Base-by-base conservation (phyloP, 37 sponge, comb jelly and placozoan genomes). In the Axinella damicornis region DNA sequence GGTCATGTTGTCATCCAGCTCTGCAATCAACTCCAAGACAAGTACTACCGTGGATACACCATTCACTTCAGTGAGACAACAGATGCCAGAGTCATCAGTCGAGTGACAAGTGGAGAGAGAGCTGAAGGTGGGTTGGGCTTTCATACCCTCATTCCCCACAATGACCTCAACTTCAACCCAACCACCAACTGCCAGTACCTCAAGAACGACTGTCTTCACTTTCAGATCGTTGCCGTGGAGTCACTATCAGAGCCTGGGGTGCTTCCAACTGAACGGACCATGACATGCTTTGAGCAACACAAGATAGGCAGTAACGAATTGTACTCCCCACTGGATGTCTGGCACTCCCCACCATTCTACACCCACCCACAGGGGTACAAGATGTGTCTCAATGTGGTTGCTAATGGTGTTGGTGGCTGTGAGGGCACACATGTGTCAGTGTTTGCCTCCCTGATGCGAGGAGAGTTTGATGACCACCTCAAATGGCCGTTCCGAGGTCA, bases 351-450 rank as follows among this genome's bases (percentile, higher is more conserved):
- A 57, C 82, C 82, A 33, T 38, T 81, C 57, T 81, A 81, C 71
- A 64, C 82, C 38, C 82, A 81, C 39, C 55, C 38, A 13, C 59
- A 66, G 34, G 82, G 82, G 20, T 81, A 81, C 82, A 81, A 81
- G 60, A 55, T 81, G 71, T 69, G 82, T 31, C 38, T 81, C 18
- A 12, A 71, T 33, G 58, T 81, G 24, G 12, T 69, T 55, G 17
- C 71, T 31, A 81, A 69, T 81, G 82, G 82, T 0, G 6, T 0
- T 65, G 55, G 80, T 9, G 1, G n/a, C 0, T 53, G 27, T 25
- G 39, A 79, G 24, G 80, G 80, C 30, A 41, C 80, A 39, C 68
- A 65, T 25, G 69, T 79, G 6, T 66, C 80, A 25, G 68, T 79
- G 40, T 65, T 18, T 64, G 53, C 65, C 55, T 79, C 22, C 25